Base-by-base conservation (phyloP, 2,113 vertebrate genomes). In the Ictidomys tridecemlineatus region DNA sequence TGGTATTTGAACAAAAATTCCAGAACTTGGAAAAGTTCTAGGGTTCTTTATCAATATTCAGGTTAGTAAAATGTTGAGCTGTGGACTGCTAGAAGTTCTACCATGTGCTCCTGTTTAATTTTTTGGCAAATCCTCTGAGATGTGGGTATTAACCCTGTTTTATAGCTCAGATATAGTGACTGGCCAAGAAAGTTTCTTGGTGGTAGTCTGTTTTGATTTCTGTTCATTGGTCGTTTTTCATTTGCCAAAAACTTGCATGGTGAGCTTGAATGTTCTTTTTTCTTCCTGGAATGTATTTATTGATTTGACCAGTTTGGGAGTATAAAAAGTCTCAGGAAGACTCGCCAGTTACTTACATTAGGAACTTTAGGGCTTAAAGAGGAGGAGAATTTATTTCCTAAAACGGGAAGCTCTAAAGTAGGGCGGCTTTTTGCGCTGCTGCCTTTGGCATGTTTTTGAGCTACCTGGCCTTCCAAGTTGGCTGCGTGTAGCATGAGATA, bases 1-100 rank as follows among this genome's bases (percentile, higher is more conserved):
- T 95, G 18, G 20, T 79, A 69, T 84, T 90, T 39, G 65, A 92
- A 12, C 56, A 93, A 61, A 92, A 87, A 18, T 86, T 82, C 45
- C 12, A n/a, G 48, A 32, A 86, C 76, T 82, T 76, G 63, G 85
- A 42, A 69, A 78, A 86, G 63, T 86, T 4, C 70, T 85, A 45
- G 34, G 16, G 4, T 82, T 90, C 22, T 83, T 76, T 11, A n/a
- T 45, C 2, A 53, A 0, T 73, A 63, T 79, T 92, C n/a, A 51
- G 8, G 39, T 73, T 85, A 42, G 10, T 56, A 12, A 51, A 28
- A 85, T 78, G 58, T 34, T 61, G 61, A 76, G 42, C 90, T n/a
- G 6, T 63, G 14, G 34, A 13, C 65, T 61, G 30, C 67, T 82
- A 56, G 42, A n/a, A 73, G 12, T 32, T 77, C 30, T 45, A 2